Base-by-base conservation (phyloP, 1,140 invertebrate genomes). In the Acromyrmex charruanus region DNA sequence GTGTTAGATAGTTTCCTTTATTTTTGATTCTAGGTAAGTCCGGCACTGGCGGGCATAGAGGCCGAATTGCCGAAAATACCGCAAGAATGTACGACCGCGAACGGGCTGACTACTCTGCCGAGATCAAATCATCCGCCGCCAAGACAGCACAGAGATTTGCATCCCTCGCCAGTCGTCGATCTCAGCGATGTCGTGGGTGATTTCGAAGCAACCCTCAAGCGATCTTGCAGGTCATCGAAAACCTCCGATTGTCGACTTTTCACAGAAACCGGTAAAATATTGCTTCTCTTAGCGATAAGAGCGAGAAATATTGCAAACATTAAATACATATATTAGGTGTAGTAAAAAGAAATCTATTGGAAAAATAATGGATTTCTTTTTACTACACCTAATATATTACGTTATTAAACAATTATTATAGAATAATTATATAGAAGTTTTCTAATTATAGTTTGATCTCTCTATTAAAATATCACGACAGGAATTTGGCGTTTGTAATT, bases 101-200 rank as follows among this genome's bases (percentile, higher is more conserved):
- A 88, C 87, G 80, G 81, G 25, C 9, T 88, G 77, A 75, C 79
- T 81, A 90, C 77, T 21, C 18, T 91, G 61, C 85, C 86, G 71
- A 92, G 92, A 89, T 87, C 88, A 44, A 77, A 88, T 82, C 85
- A 86, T 14, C 44, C 55, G 9, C 88, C 59, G 9, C 89, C 63
- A 49, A 55, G 44, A 2, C 90, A 51, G 5, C 90, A 65, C 35
- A 63, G 35, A 55, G 87, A 87, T 79, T 35, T 59, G 49, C 88
- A 88, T 16, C 85, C 88, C 18, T 85, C 89, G n/a, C 74, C 87
- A 84, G 79, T 77, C 28, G 87, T 95, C 85, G 95, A 95, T 31
- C 95, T 97, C 85, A 96, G 96, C 87, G 97, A 97, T 92, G 97
- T 97, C 18, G 96, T 97, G 68, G 95, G 96, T n/a, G 97, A 98